These are phyloP conservation scores for Phlogophora meticulosa DNA, from an alignment of 2,888 invertebrate genomes.

Conservation along the genomic window DNA sequence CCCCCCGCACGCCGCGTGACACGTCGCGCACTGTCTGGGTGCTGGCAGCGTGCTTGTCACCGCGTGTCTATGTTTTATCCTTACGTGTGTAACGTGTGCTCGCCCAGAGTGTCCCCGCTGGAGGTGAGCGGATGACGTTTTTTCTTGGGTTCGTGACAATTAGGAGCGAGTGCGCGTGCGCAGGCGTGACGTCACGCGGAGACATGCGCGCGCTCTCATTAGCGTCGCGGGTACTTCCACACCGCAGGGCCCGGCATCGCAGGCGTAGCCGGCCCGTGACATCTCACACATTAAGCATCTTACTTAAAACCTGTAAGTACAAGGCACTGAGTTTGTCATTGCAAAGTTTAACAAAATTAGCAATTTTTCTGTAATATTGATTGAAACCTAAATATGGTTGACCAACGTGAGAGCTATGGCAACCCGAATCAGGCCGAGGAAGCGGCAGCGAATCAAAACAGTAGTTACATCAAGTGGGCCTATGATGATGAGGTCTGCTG, in stretches of 20 bases:
- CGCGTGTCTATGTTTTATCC: not conserved
- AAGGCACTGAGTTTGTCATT: not conserved
- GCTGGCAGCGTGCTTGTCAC: not conserved
- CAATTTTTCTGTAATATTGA: not conserved
- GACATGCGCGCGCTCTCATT: conserved; percentile 56
- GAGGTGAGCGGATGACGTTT: conserved; percentile 27
- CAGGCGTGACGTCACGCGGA: conserved; percentile 45
- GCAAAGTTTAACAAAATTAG: too few relatives aligned
- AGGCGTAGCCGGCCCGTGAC: not conserved
- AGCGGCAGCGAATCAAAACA: conserved; percentile 12
- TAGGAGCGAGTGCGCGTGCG: conserved; percentile 58
- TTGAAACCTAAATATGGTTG: not conserved
- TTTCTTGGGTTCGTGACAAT: conserved; percentile 68
- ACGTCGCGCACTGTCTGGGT: not conserved
- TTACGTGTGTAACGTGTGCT: not conserved
- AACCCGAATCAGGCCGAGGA: not conserved
- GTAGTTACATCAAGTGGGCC: conserved; percentile 30
- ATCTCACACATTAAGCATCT: conserved; percentile 33
- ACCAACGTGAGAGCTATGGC: not conserved
- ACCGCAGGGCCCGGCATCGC: not conserved
- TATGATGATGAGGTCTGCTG: conserved; percentile 36
- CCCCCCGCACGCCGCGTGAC: conserved; percentile 1
- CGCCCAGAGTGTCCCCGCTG: not conserved
- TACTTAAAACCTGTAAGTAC: conserved; percentile 1
- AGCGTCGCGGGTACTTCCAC: conserved; percentile 35